These are phyloP conservation scores for Siniperca chuatsi DNA, from an alignment of 2,113 vertebrate genomes.

Conservation along the genomic window DNA sequence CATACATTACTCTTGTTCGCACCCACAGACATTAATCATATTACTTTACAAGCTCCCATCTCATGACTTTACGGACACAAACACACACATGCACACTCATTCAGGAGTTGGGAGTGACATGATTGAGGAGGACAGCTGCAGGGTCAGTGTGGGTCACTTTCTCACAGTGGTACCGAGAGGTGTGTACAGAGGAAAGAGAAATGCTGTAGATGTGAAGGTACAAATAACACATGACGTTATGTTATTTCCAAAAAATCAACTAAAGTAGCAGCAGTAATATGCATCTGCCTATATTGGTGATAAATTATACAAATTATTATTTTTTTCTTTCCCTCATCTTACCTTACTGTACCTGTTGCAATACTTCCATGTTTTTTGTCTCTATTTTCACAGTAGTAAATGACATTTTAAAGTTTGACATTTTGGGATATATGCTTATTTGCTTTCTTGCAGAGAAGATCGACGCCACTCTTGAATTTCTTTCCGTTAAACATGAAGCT, in stretches of 20 bases:
- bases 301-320: neutral
- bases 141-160: conserved; percentile 1
- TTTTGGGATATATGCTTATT: neutral
- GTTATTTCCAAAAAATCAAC: neutral
- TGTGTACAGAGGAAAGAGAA: neutral
- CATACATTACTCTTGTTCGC: neutral
- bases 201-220: neutral
- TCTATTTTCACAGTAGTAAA: neutral
- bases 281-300: neutral
- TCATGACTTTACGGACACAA: neutral
- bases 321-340: neutral
- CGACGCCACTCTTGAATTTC: neutral
- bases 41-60: conserved; percentile 5
- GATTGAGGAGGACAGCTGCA: conserved; percentile 12
- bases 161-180: neutral
- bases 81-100: neutral
- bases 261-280: neutral
- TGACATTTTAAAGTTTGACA: neutral
- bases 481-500: neutral
- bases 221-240: neutral
- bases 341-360: neutral
- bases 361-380: neutral
- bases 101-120: neutral
- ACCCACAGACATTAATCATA: neutral
- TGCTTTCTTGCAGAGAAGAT: neutral